Percentiles rank a stretch among this genome's conserved stretches.
These are phyloP conservation scores for Indicator maculatus DNA, from an alignment of 2,113 vertebrate species.

Conservation along the genomic window DNA sequence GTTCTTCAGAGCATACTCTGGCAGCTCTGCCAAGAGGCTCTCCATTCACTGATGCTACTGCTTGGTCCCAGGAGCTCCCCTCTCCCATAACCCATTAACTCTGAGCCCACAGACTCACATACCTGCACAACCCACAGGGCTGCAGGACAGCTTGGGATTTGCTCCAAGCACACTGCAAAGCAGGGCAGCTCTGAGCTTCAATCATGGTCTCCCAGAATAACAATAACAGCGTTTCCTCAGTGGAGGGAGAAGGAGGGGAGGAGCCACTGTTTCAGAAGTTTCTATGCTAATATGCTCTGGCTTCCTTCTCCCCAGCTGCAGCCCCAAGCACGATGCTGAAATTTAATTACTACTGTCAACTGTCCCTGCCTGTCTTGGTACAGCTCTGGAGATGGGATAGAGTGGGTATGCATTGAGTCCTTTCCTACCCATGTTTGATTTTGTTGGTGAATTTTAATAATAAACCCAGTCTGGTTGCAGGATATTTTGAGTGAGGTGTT, in stretches of 20 bases:
- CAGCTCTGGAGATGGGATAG: background rate
- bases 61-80: background rate
- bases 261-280: fast-evolving
- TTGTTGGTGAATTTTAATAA: background rate
- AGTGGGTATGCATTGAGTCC: fast-evolving
- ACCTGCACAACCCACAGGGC: fast-evolving
- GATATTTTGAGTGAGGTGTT: background rate
- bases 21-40: background rate
- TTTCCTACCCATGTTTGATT: background rate
- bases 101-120: background rate
- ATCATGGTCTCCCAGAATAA: fast-evolving
- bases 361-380: background rate
- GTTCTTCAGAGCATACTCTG: fast-evolving
- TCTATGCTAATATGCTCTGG: fast-evolving
- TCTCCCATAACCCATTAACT: background rate
- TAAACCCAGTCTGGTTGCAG: background rate
- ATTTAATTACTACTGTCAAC: background rate
- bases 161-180: background rate
- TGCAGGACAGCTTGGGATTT: fast-evolving
- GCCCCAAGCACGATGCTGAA: background rate
- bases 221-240: fast-evolving
- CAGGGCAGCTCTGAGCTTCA: fast-evolving
- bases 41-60: fast-evolving
- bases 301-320: background rate
- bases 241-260: background rate